phyloP scores from a whole-genome alignment of 2,113 vertebrate genomes.

The Ceyx cyanopectus region DNA sequence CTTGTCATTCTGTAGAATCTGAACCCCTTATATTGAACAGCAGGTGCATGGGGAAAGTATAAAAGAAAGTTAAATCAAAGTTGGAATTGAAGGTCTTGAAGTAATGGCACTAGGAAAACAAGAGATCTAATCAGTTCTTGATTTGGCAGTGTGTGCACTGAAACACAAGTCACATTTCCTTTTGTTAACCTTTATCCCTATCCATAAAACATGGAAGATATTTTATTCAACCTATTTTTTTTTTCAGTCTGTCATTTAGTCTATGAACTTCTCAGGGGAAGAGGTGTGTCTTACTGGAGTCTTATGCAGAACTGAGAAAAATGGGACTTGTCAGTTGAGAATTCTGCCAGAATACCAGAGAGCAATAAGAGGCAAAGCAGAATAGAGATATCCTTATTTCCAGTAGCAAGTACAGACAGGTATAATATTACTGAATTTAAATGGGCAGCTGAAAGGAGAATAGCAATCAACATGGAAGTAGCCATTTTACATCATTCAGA shows the following conservation, averaged over 20 bases:
- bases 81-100: conserved; percentile 12
- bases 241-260: neutral
- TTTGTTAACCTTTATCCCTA: neutral
- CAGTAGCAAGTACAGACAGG: conserved; percentile 17
- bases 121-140: neutral
- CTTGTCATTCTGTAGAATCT: conserved; percentile 36
- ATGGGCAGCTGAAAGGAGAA: neutral
- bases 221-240: neutral
- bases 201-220: neutral
- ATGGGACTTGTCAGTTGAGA: neutral
- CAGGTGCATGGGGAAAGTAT: conserved; percentile 18
- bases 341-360: neutral
- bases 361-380: neutral
- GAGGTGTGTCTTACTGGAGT: neutral
- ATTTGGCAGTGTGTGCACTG: neutral
- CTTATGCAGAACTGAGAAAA: neutral
- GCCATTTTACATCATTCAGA: neutral
- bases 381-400: conserved; percentile 12
- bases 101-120: conserved; percentile 8
- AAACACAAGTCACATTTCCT: neutral
- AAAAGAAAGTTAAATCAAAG: conserved; percentile 53
- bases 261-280: neutral
- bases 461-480: neutral
- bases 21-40: conserved; percentile 47
- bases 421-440: conserved; percentile 25